These are phyloP conservation scores for Hippocampus kuda DNA, from an alignment of 2,797 vertebrate species.

Conservation along the genomic window DNA sequence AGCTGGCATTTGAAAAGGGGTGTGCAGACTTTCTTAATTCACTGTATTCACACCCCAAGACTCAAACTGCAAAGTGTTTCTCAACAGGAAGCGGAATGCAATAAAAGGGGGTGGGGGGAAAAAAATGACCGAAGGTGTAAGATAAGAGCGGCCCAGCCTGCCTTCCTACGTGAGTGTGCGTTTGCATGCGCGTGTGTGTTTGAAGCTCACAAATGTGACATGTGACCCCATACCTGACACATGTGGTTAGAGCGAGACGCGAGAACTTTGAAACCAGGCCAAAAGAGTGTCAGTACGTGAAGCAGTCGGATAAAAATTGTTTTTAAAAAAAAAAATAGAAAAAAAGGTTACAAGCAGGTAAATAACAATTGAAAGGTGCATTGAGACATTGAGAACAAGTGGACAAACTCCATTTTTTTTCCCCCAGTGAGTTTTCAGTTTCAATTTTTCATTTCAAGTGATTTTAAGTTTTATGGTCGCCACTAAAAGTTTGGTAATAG, in stretches of 20 bases:
- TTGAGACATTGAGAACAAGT: too few species aligned
- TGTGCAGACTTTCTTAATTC: background rate
- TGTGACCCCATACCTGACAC: conserved; percentile 10
- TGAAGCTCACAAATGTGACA: conserved; percentile 2
- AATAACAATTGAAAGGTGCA: too few species aligned
- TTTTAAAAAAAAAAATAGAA: background rate
- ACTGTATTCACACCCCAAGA: conserved; percentile 9
- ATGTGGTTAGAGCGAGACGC: conserved; percentile 7
- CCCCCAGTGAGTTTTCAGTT: too few species aligned
- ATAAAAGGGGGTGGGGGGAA: conserved; percentile 51
- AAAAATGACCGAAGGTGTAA: conserved; percentile 11
- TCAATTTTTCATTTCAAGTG: too few species aligned
- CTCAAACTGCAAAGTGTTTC: conserved; percentile 36
- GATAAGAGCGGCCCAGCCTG: conserved; percentile 3
- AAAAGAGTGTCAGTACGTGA: background rate
- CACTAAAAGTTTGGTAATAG: too few species aligned
- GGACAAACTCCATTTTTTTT: too few species aligned
- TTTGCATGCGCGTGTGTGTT: background rate
- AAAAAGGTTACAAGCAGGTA: conserved; percentile 20
- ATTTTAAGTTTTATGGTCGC: too few species aligned
- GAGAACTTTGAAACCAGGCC: conserved; percentile 5
- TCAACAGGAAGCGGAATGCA: conserved; percentile 60
- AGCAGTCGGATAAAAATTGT: background rate
- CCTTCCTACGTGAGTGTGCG: background rate
- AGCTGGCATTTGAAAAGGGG: background rate